phyloP scores from a whole-genome alignment of 2,113 vertebrate species.

The Cynocephalus volans region DNA sequence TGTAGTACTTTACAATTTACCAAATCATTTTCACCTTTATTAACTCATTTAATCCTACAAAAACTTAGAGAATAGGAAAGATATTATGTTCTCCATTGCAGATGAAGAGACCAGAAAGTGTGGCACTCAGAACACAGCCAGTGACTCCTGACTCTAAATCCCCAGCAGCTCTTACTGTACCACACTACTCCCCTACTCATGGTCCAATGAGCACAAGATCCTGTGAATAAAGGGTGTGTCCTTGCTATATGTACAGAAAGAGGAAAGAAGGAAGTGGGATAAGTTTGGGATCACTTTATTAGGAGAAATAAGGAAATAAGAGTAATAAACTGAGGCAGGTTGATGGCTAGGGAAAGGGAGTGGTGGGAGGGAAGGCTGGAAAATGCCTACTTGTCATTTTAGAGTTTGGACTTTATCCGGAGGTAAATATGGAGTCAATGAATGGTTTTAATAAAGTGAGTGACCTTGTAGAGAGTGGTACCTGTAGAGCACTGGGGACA shows the following conservation, averaged over 20 bases:
- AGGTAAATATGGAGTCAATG: background rate
- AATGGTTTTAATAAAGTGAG: background rate
- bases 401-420: background rate
- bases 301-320: slow-evolving; percentile 2
- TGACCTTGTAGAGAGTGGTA: background rate
- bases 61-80: background rate
- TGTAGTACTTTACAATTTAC: background rate
- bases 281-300: background rate
- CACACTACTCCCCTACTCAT: background rate
- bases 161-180: background rate
- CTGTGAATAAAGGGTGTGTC: background rate
- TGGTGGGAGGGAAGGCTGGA: background rate
- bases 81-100: background rate
- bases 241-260: background rate
- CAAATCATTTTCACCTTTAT: background rate
- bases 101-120: slow-evolving; percentile 1
- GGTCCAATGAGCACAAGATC: background rate
- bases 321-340: background rate
- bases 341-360: background rate
- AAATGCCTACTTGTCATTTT: background rate
- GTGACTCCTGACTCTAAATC: background rate
- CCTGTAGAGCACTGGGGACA: background rate
- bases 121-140: background rate
- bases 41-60: background rate
- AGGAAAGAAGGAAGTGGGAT: background rate